A percentile compares a stretch with the other conserved stretches of the same genome.
Conservation (phyloP, 1,140 invertebrate genomes). For the Drosophila grimshawi region DNA sequence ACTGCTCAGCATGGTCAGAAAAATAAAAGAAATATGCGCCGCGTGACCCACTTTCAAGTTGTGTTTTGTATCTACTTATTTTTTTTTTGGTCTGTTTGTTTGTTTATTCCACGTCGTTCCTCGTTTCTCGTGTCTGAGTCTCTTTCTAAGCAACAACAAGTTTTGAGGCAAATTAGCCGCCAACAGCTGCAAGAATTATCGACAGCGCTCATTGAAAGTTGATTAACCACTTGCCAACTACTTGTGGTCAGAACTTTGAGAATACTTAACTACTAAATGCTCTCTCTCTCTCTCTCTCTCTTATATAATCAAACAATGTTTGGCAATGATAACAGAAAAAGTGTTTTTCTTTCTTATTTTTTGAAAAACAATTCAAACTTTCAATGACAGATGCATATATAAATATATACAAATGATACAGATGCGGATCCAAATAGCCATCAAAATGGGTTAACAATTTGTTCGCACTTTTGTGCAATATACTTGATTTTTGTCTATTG, state of each 20-base stretch:
- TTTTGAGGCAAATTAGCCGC: conserved; percentile 77
- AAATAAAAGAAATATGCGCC: conserved; percentile 68
- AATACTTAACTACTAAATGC: conserved; percentile 30
- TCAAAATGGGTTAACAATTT: conserved; percentile 56
- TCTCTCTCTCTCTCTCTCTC: conserved; percentile 14
- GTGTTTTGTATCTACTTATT: conserved; percentile 62
- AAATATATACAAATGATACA: neutral
- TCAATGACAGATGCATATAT: conserved; percentile 42
- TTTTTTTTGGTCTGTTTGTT: conserved; percentile 22
- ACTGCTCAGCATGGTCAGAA: conserved; percentile 61
- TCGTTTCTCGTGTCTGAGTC: conserved; percentile 34
- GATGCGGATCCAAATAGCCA: neutral
- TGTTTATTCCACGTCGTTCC: conserved; percentile 11
- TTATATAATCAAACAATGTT: conserved; percentile 42
- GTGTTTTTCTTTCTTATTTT: too few relatives aligned
- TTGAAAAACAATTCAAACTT: conserved; percentile 52
- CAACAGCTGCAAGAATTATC: conserved; percentile 62
- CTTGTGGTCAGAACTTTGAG: conserved; percentile 34
- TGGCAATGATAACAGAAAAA: conserved; percentile 34
- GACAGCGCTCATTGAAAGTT: conserved; percentile 69
- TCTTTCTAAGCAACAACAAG: conserved; percentile 65
- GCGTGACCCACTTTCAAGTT: conserved; percentile 73
- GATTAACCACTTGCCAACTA: conserved; percentile 78
- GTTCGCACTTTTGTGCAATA: conserved; percentile 14
- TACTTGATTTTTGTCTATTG: conserved; percentile 16